Conservation (phyloP, 2,888 invertebrate species). For the Mythimna loreyi region DNA sequence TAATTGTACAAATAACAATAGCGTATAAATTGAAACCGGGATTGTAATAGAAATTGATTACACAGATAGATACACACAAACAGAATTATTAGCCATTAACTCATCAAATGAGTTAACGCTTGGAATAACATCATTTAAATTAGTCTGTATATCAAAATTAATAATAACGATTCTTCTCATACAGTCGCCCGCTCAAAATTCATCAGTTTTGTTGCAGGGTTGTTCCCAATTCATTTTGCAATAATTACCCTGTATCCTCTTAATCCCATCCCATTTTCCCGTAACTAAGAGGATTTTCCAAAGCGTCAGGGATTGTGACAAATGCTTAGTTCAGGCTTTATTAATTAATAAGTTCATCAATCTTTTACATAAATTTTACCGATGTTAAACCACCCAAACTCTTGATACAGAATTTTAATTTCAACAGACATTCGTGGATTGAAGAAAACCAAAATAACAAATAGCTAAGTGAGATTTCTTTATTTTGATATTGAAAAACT, state of each 20-base stretch:
- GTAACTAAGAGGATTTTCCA: constrained; percentile 48
- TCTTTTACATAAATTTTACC: not conserved
- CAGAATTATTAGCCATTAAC: not conserved
- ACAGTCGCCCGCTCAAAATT: constrained; percentile 18
- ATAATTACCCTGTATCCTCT: constrained; percentile 34
- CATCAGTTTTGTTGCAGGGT: constrained; percentile 15
- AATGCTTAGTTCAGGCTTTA: constrained; percentile 41
- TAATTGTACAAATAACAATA: not conserved
- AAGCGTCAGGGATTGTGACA: constrained; percentile 39
- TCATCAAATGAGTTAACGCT: not conserved
- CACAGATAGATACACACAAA: too few species aligned
- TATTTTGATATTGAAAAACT: too few species aligned
- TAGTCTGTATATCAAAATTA: not conserved
- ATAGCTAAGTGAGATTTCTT: too few species aligned
- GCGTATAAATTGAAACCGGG: not conserved
- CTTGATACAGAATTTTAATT: too few species aligned
- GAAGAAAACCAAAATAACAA: too few species aligned
- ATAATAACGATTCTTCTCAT: not conserved
- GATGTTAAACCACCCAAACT: not conserved
- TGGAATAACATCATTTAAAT: not conserved
- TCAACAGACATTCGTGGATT: too few species aligned
- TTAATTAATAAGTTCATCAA: constrained; percentile 37
- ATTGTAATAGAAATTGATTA: constrained; percentile 1
- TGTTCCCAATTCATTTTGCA: constrained; percentile 42
- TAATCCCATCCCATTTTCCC: constrained; percentile 49